Evolutionary conservation across 2,888 invertebrate species (phyloP).

Genomic region (Platerodrilus igneus): DNA sequence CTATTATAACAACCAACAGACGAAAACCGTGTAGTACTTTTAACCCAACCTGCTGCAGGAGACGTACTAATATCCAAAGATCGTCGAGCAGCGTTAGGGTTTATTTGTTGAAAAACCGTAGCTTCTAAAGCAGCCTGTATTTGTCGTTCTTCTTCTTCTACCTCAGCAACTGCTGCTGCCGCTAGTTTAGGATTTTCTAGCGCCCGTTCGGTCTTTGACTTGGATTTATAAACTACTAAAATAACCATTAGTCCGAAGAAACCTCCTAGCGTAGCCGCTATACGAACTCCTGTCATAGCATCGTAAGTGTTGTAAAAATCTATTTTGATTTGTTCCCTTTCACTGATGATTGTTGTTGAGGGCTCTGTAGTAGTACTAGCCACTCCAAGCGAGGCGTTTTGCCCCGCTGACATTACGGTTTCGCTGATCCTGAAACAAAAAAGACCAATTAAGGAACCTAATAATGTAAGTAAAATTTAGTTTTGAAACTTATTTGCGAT

Average conservation of each 20-base stretch:
- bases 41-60: constrained; percentile 46
- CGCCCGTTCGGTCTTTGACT: constrained; percentile 70
- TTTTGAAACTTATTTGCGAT: too few species aligned
- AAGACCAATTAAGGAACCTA: neutral
- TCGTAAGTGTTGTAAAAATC: constrained; percentile 89
- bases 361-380: constrained; percentile 31
- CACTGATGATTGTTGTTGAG: constrained; percentile 26
- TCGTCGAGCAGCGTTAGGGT: constrained; percentile 47
- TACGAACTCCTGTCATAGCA: constrained; percentile 89
- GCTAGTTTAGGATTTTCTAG: constrained; percentile 76
- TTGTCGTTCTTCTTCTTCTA: constrained; percentile 71
- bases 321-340: constrained; percentile 61
- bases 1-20: constrained; percentile 69
- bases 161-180: constrained; percentile 66
- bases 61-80: constrained; percentile 41
- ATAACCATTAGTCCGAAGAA: constrained; percentile 90
- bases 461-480: too few species aligned
- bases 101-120: constrained; percentile 55
- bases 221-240: constrained; percentile 86
- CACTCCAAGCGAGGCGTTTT: constrained; percentile 40
- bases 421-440: constrained; percentile 32
- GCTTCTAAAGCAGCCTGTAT: constrained; percentile 71
- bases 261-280: constrained; percentile 86
- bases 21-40: constrained; percentile 53
- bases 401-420: constrained; percentile 42